phyloP scores from a whole-genome alignment of 1,140 invertebrate genomes.

The Lamellibrachia luymesi region DNA sequence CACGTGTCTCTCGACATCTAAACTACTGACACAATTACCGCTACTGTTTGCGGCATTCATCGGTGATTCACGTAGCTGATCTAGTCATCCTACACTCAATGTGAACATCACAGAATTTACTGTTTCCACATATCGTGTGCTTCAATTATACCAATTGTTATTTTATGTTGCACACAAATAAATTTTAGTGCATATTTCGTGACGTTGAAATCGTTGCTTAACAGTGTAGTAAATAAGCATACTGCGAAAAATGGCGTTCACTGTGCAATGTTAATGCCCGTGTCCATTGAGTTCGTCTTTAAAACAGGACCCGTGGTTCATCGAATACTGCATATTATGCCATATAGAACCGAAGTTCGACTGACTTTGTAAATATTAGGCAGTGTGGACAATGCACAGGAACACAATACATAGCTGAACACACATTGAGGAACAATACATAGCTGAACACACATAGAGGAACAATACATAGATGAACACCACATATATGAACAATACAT shows the following conservation, averaged over 20 bases:
- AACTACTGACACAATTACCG: no score
- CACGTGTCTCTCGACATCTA: no score
- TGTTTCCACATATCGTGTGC: neutral
- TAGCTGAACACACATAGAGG: no score
- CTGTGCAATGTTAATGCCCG: no score
- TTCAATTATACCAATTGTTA: neutral
- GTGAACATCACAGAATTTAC: neutral
- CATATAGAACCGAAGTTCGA: no score
- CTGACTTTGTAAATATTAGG: no score
- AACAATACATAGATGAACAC: no score
- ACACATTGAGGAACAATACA: no score
- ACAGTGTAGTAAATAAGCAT: neutral
- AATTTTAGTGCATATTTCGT: neutral
- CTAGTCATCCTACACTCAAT: neutral
- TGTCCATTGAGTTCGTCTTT: neutral
- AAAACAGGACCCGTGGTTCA: neutral
- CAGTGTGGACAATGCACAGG: no score
- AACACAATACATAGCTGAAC: no score
- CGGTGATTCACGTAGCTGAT: neutral
- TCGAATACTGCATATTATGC: no score
- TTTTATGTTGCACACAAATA: neutral
- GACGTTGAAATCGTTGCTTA: neutral
- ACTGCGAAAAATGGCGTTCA: neutral
- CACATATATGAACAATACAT: no score
- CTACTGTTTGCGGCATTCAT: neutral